phyloP scores from a whole-genome alignment of 2,113 vertebrate species.

The Brachyhypopomus occidentalis region DNA sequence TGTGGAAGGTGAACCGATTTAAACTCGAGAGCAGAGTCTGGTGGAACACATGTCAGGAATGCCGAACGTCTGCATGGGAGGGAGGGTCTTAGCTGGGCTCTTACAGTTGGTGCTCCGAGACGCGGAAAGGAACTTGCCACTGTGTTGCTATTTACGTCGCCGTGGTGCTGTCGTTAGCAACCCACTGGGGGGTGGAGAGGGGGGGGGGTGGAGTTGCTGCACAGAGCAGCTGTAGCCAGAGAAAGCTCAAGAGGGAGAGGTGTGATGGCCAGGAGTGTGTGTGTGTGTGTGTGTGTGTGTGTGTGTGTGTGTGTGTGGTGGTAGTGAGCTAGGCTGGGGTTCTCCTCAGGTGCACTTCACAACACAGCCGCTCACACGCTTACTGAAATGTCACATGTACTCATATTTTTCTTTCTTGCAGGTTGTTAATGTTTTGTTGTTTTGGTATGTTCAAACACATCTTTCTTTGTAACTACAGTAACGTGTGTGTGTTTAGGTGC shows the following conservation, averaged over 20 bases:
- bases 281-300: too few species aligned
- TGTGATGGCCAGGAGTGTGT: background rate
- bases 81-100: background rate
- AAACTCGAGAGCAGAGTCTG: too few species aligned
- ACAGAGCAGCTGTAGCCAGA: slow-evolving; percentile 47
- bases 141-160: slow-evolving; percentile 64
- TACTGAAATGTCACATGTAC: too few species aligned
- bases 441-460: too few species aligned
- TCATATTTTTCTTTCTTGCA: too few species aligned
- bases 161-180: slow-evolving; percentile 34
- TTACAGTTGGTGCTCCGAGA: slow-evolving; percentile 1
- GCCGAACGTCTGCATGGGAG: background rate
- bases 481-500: slow-evolving; percentile 70
- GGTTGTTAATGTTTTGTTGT: too few species aligned
- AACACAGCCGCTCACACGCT: too few species aligned
- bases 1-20: too few species aligned
- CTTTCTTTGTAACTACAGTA: background rate
- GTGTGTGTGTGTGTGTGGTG: too few species aligned
- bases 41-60: background rate
- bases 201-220: slow-evolving; percentile 47
- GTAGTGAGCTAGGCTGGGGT: too few species aligned
- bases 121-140: slow-evolving; percentile 35
- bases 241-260: background rate
- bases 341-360: too few species aligned
- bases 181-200: slow-evolving; percentile 49